These are phyloP conservation scores for Camelus dromedarius DNA, from an alignment of 2,113 vertebrate genomes.

Conservation along the genomic window DNA sequence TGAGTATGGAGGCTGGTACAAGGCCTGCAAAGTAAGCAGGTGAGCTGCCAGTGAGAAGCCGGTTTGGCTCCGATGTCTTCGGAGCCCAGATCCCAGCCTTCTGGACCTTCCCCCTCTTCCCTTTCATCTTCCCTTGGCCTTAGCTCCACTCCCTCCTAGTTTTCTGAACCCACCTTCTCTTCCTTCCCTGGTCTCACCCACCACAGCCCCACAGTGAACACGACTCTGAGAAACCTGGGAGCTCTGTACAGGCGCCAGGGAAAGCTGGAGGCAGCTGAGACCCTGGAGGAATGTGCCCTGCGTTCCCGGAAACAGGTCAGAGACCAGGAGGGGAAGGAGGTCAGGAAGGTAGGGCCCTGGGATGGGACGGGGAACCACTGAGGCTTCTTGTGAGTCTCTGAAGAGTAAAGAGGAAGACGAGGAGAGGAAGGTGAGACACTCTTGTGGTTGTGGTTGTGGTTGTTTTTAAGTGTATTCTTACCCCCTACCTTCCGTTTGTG, in stretches of 20 bases:
- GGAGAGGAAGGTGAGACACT: background rate
- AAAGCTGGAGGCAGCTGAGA: conserved; percentile 96
- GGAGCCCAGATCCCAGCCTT: background rate
- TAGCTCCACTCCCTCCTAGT: conserved; percentile 52
- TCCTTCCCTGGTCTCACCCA: background rate
- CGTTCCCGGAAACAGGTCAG: conserved; percentile 95
- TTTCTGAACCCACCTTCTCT: background rate
- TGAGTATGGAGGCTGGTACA: conserved; percentile 99
- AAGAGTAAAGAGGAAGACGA: background rate
- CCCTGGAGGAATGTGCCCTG: conserved; percentile 94
- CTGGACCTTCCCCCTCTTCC: background rate
- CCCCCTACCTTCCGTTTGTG: background rate
- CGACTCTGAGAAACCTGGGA: conserved; percentile 94
- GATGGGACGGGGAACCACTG: background rate
- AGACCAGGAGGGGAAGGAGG: background rate
- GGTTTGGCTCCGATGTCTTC: background rate
- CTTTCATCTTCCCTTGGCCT: background rate
- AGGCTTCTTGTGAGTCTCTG: background rate
- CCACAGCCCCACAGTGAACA: conserved; percentile 80
- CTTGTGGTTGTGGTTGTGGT: background rate
- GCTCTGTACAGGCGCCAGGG: conserved; percentile 95
- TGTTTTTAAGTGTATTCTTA: conserved; percentile 25
- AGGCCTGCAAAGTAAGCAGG: conserved; percentile 99
- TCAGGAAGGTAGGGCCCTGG: background rate
- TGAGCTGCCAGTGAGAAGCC: conserved; percentile 80